These are phyloP conservation scores for Ctena decussata DNA, from an alignment of 2,888 invertebrate genomes.

Conservation along the genomic window DNA sequence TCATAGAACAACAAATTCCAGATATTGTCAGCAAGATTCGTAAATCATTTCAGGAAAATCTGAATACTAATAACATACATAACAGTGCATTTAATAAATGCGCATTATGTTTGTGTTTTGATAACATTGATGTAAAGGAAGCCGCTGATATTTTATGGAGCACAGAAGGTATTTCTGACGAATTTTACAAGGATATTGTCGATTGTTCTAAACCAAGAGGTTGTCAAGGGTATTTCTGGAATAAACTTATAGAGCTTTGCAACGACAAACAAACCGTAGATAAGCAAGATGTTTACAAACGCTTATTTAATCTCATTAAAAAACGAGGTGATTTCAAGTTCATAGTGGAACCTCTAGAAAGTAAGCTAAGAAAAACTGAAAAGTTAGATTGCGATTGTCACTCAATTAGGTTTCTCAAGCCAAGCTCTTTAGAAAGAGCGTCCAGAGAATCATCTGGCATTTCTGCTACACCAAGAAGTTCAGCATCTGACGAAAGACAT, in stretches of 20 bases:
- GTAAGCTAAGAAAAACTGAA: neutral
- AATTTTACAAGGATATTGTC: neutral
- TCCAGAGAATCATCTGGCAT: neutral
- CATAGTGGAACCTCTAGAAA: neutral
- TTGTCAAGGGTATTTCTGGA: neutral
- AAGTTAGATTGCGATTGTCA: neutral
- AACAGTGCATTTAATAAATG: neutral
- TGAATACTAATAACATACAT: no score
- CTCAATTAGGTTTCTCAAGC: neutral
- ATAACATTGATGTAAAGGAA: neutral
- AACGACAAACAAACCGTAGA: neutral
- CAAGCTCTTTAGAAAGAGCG: neutral
- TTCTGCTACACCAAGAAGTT: neutral
- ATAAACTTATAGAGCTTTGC: neutral
- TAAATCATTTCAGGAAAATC: neutral
- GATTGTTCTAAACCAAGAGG: neutral
- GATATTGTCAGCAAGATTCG: neutral
- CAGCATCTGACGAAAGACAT: neutral
- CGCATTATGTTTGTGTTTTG: neutral
- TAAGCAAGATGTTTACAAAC: neutral
- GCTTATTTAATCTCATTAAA: neutral
- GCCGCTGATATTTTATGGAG: neutral
- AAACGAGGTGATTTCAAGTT: neutral
- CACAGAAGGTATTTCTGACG: neutral
- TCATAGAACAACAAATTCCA: neutral